These are phyloP conservation scores for Drosophila kikkawai DNA, from an alignment of 1,140 invertebrate genomes.

Conservation along the genomic window DNA sequence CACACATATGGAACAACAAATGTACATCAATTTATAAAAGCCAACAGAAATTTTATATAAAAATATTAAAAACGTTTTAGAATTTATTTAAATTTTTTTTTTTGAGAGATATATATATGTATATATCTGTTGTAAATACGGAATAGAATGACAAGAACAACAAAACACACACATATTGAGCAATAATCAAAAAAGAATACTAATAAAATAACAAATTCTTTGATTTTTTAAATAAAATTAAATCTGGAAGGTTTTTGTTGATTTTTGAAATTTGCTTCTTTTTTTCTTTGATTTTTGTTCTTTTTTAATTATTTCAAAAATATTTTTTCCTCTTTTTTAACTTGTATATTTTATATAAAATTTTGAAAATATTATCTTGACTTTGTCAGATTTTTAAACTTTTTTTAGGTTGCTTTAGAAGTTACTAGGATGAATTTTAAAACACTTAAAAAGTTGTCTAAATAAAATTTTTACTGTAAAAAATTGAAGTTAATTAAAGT, in stretches of 20 bases:
- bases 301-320: no score
- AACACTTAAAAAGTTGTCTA: no score
- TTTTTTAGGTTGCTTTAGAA: no score
- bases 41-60: constrained; percentile 20
- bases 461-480: no score
- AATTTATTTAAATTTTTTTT: constrained; percentile 5
- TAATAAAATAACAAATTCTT: constrained; percentile 18
- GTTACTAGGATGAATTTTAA: no score
- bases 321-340: no score
- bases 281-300: background rate
- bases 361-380: no score
- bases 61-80: constrained; percentile 14
- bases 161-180: constrained; percentile 16
- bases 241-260: background rate
- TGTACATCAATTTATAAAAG: constrained; percentile 2
- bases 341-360: no score
- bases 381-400: no score
- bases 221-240: constrained; percentile 4
- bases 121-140: constrained; percentile 4
- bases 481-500: background rate
- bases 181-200: constrained; percentile 22
- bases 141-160: constrained; percentile 17
- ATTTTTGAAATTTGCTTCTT: background rate
- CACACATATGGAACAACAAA: constrained; percentile 23
- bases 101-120: constrained; percentile 10